Conservation (phyloP, 2,888 invertebrate species). For the Tipula vernalis region DNA sequence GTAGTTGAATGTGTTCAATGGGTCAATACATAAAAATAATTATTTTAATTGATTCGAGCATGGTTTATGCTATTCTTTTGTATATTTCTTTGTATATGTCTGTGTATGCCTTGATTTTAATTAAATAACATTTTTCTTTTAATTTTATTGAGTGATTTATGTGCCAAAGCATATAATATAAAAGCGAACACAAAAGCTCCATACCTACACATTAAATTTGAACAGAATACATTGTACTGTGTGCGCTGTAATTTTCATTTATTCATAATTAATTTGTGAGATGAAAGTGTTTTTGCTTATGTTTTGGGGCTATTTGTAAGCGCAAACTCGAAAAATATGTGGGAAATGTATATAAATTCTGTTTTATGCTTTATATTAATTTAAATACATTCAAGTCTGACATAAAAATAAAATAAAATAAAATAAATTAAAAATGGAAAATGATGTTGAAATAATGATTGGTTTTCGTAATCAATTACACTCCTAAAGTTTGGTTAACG, state of each 20-base stretch:
- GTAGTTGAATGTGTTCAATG: background rate
- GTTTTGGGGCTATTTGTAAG: background rate
- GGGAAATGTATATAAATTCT: background rate
- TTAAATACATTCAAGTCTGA: background rate
- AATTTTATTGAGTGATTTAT: background rate
- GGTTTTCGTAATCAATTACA: too few relatives aligned
- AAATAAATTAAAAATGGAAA: too few relatives aligned
- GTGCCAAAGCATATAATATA: background rate
- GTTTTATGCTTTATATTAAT: background rate
- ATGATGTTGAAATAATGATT: too few relatives aligned
- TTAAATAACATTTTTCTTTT: background rate
- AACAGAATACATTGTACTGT: background rate
- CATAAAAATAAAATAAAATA: too few relatives aligned
- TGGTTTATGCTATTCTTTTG: background rate
- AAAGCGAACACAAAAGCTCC: background rate
- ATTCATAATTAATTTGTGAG: background rate
- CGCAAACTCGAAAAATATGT: background rate
- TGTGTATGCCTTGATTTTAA: background rate
- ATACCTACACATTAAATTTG: background rate
- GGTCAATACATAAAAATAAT: background rate
- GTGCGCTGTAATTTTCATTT: background rate
- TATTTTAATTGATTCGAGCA: background rate
- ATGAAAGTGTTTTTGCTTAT: background rate
- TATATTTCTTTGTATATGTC: background rate
- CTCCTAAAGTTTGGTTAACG: too few relatives aligned